Base-by-base conservation (phyloP, 2,888 invertebrate species). In the Gonocerus acuteangulatus region DNA sequence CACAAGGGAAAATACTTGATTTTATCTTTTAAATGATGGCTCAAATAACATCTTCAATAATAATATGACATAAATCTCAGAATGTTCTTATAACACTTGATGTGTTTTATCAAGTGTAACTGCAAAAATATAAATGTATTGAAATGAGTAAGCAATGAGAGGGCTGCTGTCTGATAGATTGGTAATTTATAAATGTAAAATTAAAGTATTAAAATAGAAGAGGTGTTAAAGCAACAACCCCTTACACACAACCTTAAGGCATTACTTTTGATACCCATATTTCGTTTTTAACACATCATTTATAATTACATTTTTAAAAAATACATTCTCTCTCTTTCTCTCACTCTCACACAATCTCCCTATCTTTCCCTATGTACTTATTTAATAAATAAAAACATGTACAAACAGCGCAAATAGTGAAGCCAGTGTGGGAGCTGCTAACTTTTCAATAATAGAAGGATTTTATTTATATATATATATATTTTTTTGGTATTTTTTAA, bases 391-490 rank as follows among this genome's bases (percentile, higher is more conserved):
- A 57, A 63, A 63, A 63, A 63, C 63, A 63, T 61, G 63, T 63
- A 64, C 62, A 65, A 62, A 65, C 54, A 65, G 64, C 64, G 63
- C 63, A 48, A 65, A 60, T 64, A 62, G 63, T 62, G 60, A 64
- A 64, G 63, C 62, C 61, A 62, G 57, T 60, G 65, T 65, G 65
- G 61, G 63, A 64, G 62, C 62, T 51, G 63, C 63, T 65, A 65
- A 62, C 42, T 62, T 59, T 63, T 65, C 39, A 62, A 44, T 36
- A 42, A 39, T 54, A 54, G 54, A 54, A 54, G 54, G 57, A 22
- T 47, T 44, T 57, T 57, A 36, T 56, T 34, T 44, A 56, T 42
- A 56, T 19, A 56, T 56, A 56, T 57, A 57, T 48, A 51, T 39
- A 18, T 63, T 57, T 61, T 60, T 63, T 61, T 58, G 19, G 22